phyloP scores from a whole-genome alignment of 2,113 vertebrate species.

The Uria lomvia region DNA sequence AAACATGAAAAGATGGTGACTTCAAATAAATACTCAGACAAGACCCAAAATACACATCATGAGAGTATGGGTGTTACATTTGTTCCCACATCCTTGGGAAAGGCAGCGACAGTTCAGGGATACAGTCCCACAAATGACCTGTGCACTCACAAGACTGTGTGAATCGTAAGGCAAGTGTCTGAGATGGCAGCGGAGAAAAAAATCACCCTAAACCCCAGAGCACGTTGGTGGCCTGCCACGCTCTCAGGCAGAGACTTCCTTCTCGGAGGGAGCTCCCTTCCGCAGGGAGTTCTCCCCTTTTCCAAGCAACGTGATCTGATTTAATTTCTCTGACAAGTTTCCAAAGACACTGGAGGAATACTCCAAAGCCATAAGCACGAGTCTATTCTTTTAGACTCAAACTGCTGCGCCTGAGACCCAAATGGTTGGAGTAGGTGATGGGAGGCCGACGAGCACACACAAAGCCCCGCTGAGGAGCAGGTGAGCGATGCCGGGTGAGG shows the following conservation, averaged over 20 bases:
- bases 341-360: rapidly evolving
- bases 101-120: not conserved
- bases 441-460: not conserved
- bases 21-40: not conserved
- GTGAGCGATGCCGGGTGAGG: not conserved
- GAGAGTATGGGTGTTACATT: rapidly evolving
- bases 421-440: rapidly evolving
- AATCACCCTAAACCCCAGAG: not conserved
- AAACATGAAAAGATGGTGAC: not conserved
- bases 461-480: not conserved
- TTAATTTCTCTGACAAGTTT: not conserved
- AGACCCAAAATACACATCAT: rapidly evolving
- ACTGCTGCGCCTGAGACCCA: not conserved
- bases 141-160: rapidly evolving
- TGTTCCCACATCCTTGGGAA: not conserved
- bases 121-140: not conserved
- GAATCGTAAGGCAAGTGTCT: not conserved
- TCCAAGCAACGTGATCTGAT: rapidly evolving
- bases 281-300: not conserved
- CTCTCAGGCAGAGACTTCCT: not conserved
- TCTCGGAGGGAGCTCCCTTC: not conserved
- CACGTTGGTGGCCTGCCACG: not conserved
- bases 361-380: rapidly evolving
- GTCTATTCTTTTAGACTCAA: not conserved
- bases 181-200: not conserved